Percentiles rank a stretch among this genome's conserved stretches.
Conservation (phyloP, 1,140 invertebrate genomes). For the Ectropis grisescens region DNA sequence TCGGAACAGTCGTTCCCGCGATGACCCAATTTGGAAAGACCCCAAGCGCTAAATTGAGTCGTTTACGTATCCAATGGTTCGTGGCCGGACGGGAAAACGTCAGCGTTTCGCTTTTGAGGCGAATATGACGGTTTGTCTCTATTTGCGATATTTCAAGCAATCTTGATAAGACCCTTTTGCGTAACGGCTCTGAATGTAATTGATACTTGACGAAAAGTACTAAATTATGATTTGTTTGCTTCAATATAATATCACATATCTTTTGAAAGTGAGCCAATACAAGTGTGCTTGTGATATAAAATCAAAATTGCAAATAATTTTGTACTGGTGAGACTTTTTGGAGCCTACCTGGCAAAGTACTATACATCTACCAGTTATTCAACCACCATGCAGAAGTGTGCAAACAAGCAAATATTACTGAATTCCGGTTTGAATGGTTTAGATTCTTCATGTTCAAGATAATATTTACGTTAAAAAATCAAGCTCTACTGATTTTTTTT, state of each 20-base stretch:
- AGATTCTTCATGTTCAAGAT: too few species aligned
- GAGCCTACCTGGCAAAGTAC: too few species aligned
- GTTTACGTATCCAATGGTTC: constrained; percentile 15
- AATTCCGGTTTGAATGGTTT: too few species aligned
- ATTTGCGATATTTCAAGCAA: not conserved
- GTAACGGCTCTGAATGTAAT: not conserved
- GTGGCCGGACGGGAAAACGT: constrained; percentile 8
- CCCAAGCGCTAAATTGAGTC: constrained; percentile 23
- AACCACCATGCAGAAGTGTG: too few species aligned
- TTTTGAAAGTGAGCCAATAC: not conserved
- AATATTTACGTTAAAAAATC: too few species aligned
- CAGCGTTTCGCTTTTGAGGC: not conserved
- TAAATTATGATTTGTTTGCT: not conserved
- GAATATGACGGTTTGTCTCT: not conserved
- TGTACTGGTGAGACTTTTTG: too few species aligned
- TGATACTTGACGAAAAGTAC: not conserved
- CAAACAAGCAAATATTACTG: too few species aligned
- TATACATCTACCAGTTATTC: too few species aligned
- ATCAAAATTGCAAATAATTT: too few species aligned
- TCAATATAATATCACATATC: not conserved
- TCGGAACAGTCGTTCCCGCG: constrained; percentile 3
- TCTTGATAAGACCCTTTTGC: not conserved
- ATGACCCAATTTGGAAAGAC: constrained; percentile 25
- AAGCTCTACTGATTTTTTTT: too few species aligned
- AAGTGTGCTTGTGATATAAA: too few species aligned